Conservation (phyloP, 2,888 invertebrate species). For the Gasteruption jaculator region DNA sequence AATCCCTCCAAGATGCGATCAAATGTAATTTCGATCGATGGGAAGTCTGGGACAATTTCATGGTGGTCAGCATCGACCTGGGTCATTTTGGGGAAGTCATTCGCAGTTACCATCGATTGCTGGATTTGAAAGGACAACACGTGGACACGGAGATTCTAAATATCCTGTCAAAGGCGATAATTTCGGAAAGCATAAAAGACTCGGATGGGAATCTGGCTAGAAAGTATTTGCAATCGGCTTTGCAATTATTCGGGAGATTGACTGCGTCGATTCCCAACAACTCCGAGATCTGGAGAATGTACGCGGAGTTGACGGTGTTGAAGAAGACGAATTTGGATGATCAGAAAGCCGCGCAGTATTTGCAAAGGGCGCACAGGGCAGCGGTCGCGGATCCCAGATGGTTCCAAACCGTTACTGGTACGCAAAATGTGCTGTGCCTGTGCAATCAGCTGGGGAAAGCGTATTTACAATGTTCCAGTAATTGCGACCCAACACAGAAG, state of each 20-base stretch:
- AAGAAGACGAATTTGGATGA: conserved; percentile 40
- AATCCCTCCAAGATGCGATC: conserved; percentile 81
- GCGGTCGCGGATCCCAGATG: conserved; percentile 65
- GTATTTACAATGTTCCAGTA: conserved; percentile 55
- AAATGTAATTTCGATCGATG: conserved; percentile 92
- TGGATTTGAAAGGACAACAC: conserved; percentile 80
- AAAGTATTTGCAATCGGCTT: conserved; percentile 52
- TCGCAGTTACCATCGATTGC: conserved; percentile 75
- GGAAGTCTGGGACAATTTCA: conserved; percentile 93
- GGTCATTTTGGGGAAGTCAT: conserved; percentile 81
- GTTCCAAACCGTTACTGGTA: conserved; percentile 60
- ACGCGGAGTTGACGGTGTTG: conserved; percentile 65
- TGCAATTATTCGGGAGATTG: conserved; percentile 71
- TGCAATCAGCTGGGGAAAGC: conserved; percentile 59
- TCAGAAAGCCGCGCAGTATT: conserved; percentile 61
- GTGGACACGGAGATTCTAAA: conserved; percentile 72
- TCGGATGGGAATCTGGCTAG: conserved; percentile 50
- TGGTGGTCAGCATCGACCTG: conserved; percentile 82
- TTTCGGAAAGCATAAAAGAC: conserved; percentile 62
- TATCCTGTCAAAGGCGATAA: conserved; percentile 68
- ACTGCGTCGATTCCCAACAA: conserved; percentile 67
- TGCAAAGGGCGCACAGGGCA: conserved; percentile 71
- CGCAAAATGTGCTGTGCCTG: conserved; percentile 60
- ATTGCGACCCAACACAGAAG: conserved; percentile 53
- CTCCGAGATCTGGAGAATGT: conserved; percentile 76